Conservation (phyloP, 1,140 invertebrate genomes). For the Neoseiulus cucumeris region DNA sequence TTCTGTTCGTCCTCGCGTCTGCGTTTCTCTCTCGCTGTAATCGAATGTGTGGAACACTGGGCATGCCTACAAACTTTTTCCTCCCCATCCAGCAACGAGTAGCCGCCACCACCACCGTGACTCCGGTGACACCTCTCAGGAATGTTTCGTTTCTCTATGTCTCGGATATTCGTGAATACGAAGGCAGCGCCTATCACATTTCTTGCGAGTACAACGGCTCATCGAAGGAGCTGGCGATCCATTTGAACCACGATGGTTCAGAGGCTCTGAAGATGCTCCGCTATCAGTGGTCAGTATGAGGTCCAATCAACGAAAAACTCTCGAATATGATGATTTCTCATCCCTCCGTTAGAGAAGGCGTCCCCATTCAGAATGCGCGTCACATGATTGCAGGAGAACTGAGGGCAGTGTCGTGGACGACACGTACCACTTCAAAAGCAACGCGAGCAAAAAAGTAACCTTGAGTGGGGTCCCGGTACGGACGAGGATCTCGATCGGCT, state of each 20-base stretch:
- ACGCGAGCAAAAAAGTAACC: not conserved
- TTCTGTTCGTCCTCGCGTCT: no score
- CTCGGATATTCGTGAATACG: constrained; percentile 6
- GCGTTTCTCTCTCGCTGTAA: no score
- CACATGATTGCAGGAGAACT: not conserved
- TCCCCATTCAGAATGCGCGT: no score
- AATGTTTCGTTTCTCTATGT: not conserved
- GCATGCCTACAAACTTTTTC: no score
- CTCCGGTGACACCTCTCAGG: no score
- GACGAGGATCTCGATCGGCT: not conserved
- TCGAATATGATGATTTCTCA: no score
- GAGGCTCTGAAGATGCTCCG: constrained; percentile 8
- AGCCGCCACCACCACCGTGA: no score
- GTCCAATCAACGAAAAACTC: no score
- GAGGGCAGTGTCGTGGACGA: not conserved
- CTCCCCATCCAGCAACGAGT: no score
- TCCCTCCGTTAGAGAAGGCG: no score
- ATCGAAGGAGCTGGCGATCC: not conserved
- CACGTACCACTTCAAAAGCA: constrained; percentile 3
- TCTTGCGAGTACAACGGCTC: not conserved
- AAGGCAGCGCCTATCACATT: not conserved
- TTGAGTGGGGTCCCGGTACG: not conserved
- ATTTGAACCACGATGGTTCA: not conserved
- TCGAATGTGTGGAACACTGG: no score
- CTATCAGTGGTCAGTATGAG: not conserved